A percentile compares a stretch with the other conserved stretches of the same genome.
phyloP scores from a whole-genome alignment of 1,140 invertebrate genomes.

The Leptonema lineaticorne region DNA sequence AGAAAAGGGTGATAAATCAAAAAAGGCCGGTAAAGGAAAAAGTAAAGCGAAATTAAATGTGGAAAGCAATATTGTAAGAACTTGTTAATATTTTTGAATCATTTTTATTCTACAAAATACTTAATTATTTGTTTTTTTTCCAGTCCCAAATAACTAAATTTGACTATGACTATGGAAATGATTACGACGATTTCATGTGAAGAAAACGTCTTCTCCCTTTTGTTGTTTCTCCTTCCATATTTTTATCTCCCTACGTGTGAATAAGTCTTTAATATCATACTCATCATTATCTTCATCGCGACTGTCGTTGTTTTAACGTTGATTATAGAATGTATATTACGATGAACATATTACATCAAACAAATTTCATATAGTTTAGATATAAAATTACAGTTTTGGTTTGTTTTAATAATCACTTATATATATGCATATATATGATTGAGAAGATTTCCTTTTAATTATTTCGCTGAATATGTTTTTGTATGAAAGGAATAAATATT shows the following conservation, averaged over 20 bases:
- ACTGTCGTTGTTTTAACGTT: no score
- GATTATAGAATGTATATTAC: not conserved
- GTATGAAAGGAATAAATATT: not conserved
- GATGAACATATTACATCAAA: not conserved
- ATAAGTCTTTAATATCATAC: not conserved
- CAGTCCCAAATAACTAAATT: slow-evolving; percentile 37
- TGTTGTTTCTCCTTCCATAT: not conserved
- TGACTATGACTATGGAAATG: slow-evolving; percentile 28
- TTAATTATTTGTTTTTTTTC: slow-evolving; percentile 17
- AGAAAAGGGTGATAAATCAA: slow-evolving; percentile 71
- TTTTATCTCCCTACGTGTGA: not conserved
- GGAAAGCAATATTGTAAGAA: slow-evolving; percentile 70
- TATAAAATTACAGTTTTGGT: not conserved
- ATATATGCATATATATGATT: not conserved
- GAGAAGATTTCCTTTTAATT: not conserved
- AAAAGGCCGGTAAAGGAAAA: slow-evolving; percentile 76
- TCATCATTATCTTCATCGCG: no score
- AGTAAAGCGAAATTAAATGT: slow-evolving; percentile 77
- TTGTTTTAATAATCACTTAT: not conserved
- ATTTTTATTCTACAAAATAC: not conserved
- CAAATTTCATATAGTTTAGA: not conserved
- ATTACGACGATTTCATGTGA: slow-evolving; percentile 38
- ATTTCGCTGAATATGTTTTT: not conserved
- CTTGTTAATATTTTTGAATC: not conserved
- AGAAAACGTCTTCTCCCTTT: not conserved